Conservation (phyloP, 30 jellyfish, hydroid and myxozoan species). For the Clytia hemisphaerica region DNA sequence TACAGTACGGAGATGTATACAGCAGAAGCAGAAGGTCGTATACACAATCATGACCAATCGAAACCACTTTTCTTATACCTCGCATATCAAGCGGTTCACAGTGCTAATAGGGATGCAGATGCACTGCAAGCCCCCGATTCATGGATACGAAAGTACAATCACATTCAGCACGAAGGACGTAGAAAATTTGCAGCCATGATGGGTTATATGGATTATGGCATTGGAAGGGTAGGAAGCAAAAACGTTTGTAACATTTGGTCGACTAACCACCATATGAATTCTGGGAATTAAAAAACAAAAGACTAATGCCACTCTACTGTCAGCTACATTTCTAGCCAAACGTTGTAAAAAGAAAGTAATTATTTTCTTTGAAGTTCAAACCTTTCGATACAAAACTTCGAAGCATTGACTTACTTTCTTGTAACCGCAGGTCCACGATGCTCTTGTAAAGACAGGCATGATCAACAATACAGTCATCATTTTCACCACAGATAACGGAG, state of each 20-base stretch:
- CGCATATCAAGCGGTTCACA: constrained; percentile 95
- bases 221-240: constrained; percentile 68
- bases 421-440: constrained; percentile 48
- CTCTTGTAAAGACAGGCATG: constrained; percentile 59
- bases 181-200: constrained; percentile 91
- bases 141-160: constrained; percentile 58
- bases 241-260: no score
- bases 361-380: no score
- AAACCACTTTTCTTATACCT: constrained; percentile 74
- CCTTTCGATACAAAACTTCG: no score
- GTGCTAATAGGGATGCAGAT: constrained; percentile 81
- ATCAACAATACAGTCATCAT: constrained; percentile 50
- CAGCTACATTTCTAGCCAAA: no score
- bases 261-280: no score
- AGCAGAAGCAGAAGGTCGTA: constrained; percentile 45
- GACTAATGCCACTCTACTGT: no score
- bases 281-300: no score
- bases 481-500: constrained; percentile 81
- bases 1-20: constrained; percentile 89
- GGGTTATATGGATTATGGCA: constrained; percentile 75
- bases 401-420: background rate
- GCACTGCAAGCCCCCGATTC: constrained; percentile 83
- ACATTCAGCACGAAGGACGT: constrained; percentile 60
- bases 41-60: constrained; percentile 53
- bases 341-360: no score